Evolutionary conservation across 2,113 vertebrate genomes (phyloP).

Genomic region (Xenopus borealis): DNA sequence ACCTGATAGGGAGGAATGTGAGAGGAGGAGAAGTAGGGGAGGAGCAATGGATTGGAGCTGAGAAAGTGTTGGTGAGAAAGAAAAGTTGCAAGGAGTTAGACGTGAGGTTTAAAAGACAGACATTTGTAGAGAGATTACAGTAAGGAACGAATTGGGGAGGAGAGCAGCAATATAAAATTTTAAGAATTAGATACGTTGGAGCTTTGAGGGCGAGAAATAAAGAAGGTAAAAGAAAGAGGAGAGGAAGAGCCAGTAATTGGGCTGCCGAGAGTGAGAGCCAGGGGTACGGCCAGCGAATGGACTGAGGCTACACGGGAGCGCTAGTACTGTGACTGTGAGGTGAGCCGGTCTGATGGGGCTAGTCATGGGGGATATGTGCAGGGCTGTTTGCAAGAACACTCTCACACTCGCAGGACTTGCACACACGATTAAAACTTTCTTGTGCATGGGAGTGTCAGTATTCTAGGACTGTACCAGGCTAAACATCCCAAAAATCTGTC

Average conservation of each 20-base stretch:
- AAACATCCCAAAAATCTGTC: too few species aligned
- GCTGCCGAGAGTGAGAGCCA: too few species aligned
- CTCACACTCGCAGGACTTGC: too few species aligned
- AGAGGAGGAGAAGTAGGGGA: background rate
- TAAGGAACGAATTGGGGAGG: background rate
- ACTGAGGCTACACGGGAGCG: background rate
- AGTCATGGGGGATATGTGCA: too few species aligned
- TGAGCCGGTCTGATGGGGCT: background rate
- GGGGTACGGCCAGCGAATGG: constrained; percentile 3
- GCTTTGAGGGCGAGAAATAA: background rate
- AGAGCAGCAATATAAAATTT: too few species aligned
- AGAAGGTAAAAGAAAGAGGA: background rate
- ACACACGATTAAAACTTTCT: too few species aligned
- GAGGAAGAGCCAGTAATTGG: background rate
- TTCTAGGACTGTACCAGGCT: too few species aligned
- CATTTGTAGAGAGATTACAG: background rate
- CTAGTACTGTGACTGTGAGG: background rate
- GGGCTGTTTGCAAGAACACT: too few species aligned
- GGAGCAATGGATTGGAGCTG: too few species aligned
- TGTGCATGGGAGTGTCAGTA: too few species aligned
- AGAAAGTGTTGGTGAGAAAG: background rate
- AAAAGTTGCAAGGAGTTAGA: too few species aligned
- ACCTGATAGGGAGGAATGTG: constrained; percentile 31
- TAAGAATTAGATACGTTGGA: background rate
- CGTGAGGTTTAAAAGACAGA: background rate